These are phyloP conservation scores for Agrotis clavis DNA, from an alignment of 2,888 invertebrate species.

Conservation along the genomic window DNA sequence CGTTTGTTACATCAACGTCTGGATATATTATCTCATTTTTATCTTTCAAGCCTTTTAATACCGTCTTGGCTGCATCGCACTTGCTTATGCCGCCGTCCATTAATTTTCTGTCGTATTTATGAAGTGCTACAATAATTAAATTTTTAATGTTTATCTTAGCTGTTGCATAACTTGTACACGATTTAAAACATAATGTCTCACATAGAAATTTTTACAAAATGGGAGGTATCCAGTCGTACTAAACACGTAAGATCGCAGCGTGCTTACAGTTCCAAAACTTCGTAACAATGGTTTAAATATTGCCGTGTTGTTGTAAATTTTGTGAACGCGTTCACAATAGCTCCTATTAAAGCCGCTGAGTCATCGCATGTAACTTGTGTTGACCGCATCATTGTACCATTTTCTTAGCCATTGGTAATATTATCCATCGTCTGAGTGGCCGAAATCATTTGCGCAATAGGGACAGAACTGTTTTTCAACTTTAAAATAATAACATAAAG, in stretches of 20 bases:
- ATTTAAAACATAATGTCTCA: background rate
- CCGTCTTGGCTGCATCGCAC: background rate
- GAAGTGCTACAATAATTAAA: background rate
- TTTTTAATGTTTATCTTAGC: background rate
- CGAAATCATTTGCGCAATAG: slow-evolving; percentile 6
- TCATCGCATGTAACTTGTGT: background rate
- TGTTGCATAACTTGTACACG: background rate
- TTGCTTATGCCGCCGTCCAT: background rate
- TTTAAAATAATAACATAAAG: background rate
- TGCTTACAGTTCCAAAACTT: slow-evolving; percentile 5
- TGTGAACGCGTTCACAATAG: background rate
- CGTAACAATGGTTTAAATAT: background rate
- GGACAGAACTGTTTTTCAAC: slow-evolving; percentile 1
- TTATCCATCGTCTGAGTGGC: slow-evolving; percentile 2
- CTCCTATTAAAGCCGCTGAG: background rate
- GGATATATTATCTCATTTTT: slow-evolving; percentile 9
- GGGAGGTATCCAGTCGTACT: background rate
- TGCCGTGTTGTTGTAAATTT: background rate
- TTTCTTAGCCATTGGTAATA: background rate
- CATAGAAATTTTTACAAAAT: background rate
- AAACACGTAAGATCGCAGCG: background rate
- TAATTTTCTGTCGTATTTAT: background rate
- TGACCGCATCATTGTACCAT: background rate
- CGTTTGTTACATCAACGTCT: background rate
- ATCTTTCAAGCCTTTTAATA: slow-evolving; percentile 1